Percentiles rank a stretch among this genome's conserved stretches.
Conservation (phyloP, 1,140 invertebrate species). For the Scaptomyza pallida region DNA sequence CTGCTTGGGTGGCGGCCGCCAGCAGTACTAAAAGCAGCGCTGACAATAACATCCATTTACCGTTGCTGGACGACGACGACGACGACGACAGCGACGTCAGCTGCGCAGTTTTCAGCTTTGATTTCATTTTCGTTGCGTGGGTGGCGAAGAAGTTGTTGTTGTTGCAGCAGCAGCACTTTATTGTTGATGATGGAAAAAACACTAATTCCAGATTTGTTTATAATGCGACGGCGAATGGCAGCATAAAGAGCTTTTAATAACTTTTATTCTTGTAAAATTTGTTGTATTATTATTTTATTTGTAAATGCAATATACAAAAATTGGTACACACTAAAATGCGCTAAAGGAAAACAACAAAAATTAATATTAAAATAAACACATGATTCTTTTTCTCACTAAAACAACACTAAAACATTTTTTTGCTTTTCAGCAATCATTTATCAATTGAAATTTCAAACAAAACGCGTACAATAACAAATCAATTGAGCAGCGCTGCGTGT, state of each 20-base stretch:
- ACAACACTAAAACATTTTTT: conserved; percentile 27
- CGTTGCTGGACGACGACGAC: conserved; percentile 29
- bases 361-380: conserved; percentile 28
- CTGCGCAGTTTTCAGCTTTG: conserved; percentile 64
- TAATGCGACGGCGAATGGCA: conserved; percentile 27
- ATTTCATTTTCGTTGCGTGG: conserved; percentile 62
- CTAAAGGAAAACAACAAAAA: conserved; percentile 22
- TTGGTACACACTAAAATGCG: conserved; percentile 26
- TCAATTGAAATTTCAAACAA: conserved; percentile 50
- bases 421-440: conserved; percentile 21
- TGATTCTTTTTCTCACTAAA: not conserved
- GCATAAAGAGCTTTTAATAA: conserved; percentile 19
- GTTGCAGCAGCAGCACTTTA: no score
- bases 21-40: conserved; percentile 57
- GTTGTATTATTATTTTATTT: conserved; percentile 7
- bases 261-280: conserved; percentile 2
- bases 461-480: conserved; percentile 52
- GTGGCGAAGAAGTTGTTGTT: conserved; percentile 17
- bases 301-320: conserved; percentile 49
- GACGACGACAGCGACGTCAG: conserved; percentile 36
- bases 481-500: conserved; percentile 22
- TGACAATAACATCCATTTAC: conserved; percentile 55
- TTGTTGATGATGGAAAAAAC: no score
- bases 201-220: conserved; percentile 57
- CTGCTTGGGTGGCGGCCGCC: conserved; percentile 67